Conservation (phyloP, 2,113 vertebrate genomes). For the Siniperca chuatsi region DNA sequence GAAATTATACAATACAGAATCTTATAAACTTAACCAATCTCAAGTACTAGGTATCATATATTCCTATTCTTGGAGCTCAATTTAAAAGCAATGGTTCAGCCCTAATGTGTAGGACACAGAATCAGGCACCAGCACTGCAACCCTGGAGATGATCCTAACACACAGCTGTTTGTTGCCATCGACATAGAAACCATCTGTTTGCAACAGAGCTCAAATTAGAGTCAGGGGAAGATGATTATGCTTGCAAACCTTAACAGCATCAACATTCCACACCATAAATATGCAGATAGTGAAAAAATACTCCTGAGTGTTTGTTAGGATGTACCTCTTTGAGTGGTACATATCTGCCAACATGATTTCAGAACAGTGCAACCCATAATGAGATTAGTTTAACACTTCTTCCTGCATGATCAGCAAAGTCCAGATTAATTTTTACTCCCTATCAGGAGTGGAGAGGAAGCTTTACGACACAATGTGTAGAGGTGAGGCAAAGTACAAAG, state of each 20-base stretch:
- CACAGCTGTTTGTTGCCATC: slow-evolving; percentile 29
- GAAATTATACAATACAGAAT: slow-evolving; percentile 14
- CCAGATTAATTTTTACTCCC: not conserved
- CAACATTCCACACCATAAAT: slow-evolving; percentile 42
- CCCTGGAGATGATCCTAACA: slow-evolving; percentile 34
- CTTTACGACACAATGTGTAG: not conserved
- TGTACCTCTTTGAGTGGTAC: not conserved
- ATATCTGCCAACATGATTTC: not conserved
- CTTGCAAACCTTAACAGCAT: slow-evolving; percentile 43
- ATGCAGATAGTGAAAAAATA: not conserved
- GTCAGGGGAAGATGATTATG: slow-evolving; percentile 71
- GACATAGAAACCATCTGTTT: slow-evolving; percentile 51
- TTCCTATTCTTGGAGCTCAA: not conserved
- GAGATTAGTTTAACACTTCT: not conserved
- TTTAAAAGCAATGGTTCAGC: not conserved
- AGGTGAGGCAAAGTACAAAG: slow-evolving; percentile 18
- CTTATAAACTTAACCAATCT: not conserved
- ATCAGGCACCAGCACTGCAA: not conserved
- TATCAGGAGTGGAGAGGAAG: not conserved
- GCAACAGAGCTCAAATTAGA: slow-evolving; percentile 51
- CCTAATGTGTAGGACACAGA: not conserved
- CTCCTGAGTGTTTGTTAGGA: not conserved
- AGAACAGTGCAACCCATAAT: not conserved
- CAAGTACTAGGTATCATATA: not conserved
- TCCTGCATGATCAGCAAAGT: slow-evolving; percentile 16